These are phyloP conservation scores for Drosophila merina DNA, from an alignment of 2,888 invertebrate species.

Conservation along the genomic window DNA sequence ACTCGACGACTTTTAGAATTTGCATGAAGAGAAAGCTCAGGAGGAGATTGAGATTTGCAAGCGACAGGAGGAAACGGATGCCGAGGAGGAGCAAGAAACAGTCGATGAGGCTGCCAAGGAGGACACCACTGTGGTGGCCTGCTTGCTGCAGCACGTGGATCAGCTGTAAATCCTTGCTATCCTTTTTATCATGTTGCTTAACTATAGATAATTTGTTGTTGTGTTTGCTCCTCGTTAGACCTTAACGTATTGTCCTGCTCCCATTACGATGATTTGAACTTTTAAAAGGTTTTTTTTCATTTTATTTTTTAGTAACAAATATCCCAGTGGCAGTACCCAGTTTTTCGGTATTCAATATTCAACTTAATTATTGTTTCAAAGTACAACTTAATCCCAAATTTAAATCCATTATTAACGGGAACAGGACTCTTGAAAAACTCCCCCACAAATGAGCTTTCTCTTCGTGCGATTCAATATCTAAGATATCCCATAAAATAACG, in stretches of 20 bases:
- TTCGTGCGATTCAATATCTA: conserved; percentile 29
- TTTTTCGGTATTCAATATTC: no score
- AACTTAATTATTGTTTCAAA: no score
- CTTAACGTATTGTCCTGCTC: neutral
- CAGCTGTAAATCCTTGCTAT: conserved; percentile 60
- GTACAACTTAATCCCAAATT: neutral
- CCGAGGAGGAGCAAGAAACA: conserved; percentile 21
- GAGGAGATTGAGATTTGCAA: conserved; percentile 7
- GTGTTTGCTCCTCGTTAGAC: conserved; percentile 32
- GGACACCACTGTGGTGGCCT: conserved; percentile 63
- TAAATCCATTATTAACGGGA: neutral
- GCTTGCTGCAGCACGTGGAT: conserved; percentile 78
- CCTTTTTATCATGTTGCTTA: conserved; percentile 11
- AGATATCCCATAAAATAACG: conserved; percentile 8
- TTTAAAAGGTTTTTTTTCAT: neutral
- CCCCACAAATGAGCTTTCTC: conserved; percentile 37
- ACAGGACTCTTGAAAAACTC: neutral
- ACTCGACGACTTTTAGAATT: conserved; percentile 82
- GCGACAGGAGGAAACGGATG: conserved; percentile 9
- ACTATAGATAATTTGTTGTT: conserved; percentile 35
- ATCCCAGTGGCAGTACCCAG: no score
- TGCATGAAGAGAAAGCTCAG: conserved; percentile 79
- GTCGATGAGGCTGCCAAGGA: conserved; percentile 25
- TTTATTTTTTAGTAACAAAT: neutral
- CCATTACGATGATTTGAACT: neutral